phyloP scores from a whole-genome alignment of 2,113 vertebrate genomes.

The Salvator merianae region DNA sequence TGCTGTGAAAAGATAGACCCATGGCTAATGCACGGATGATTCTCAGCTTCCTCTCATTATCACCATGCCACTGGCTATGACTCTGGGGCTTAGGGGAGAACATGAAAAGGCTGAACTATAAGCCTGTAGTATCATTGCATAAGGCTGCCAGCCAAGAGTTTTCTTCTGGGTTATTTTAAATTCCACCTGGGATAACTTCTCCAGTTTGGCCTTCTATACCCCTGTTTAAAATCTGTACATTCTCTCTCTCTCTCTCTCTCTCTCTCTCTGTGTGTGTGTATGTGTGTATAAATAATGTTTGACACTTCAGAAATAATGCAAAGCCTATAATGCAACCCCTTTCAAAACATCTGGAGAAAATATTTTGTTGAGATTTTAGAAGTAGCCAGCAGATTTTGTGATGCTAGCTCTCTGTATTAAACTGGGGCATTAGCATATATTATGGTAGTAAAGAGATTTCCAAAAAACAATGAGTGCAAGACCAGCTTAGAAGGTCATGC shows the following conservation, averaged over 20 bases:
- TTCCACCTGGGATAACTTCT: not conserved
- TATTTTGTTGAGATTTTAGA: not conserved
- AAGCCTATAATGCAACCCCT: not conserved
- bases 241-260: not conserved
- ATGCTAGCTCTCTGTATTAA: not conserved
- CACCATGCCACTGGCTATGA: not conserved
- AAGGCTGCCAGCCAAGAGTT: not conserved
- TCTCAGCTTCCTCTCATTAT: conserved; percentile 15
- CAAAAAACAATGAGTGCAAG: not conserved
- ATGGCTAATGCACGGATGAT: conserved; percentile 21
- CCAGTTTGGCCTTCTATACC: not conserved
- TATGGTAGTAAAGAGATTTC: not conserved
- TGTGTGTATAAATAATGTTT: not conserved
- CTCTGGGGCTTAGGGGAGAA: not conserved
- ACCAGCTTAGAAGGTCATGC: not conserved
- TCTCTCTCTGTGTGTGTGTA: not conserved
- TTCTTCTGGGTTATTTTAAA: not conserved
- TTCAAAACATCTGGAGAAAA: not conserved
- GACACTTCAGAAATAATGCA: not conserved
- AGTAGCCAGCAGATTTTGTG: not conserved
- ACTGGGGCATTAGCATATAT: not conserved
- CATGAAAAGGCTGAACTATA: not conserved
- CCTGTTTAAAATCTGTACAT: no score
- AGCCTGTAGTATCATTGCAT: not conserved
- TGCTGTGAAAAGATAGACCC: conserved; percentile 16